Evolutionary conservation across 2,113 vertebrate species (phyloP), one percentile per base, ranked within the genome.

Genomic region (Zonotrichia leucophrys): DNA sequence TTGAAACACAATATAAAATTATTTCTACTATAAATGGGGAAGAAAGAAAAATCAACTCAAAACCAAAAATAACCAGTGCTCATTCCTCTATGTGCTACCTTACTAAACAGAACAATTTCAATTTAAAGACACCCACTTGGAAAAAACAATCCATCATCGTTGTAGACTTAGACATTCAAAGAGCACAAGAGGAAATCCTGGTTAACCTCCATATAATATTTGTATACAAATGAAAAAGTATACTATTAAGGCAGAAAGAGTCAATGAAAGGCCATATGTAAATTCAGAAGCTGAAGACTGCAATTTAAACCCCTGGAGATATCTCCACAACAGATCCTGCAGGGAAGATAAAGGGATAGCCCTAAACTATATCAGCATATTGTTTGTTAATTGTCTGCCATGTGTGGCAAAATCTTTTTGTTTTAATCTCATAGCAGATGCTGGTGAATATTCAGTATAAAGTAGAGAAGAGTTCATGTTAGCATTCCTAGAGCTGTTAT

Each of bases 361-460:
- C 62, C 80, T 81, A 83, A 96, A 96, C 70, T 92, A 90, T 44
- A 89, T 75, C 95, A 95, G 84, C 94, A 92, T 94, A 97, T 95
- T 94, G 91, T 96, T 97, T 97, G 93, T 92, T 97, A 97, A 96
- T 94, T 95, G 94, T 84, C 86, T 91, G 86, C 92, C 95, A 96
- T 97, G 95, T 97, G 96, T 95, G 94, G 81, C 81, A 93, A 95
- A 95, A 91, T 95, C 84, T 95, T 95, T 97, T 89, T 94, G 39
- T 89, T 95, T 93, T 96, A 97, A 95, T 97, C 90, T 84, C 76
- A 66, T 52, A 95, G 91, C 97, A 97, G 97, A 97, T 97, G 97
- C 82, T 97, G 72, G 97, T 97, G 96, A 97, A 97, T 97, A 97
- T 97, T 97, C 96, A 97, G 91, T n/a, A 73, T 93, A 91, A 96